Evolutionary conservation across 2,113 vertebrate species (phyloP), one percentile per base, ranked within the genome.

Genomic region (Rana temporaria): DNA sequence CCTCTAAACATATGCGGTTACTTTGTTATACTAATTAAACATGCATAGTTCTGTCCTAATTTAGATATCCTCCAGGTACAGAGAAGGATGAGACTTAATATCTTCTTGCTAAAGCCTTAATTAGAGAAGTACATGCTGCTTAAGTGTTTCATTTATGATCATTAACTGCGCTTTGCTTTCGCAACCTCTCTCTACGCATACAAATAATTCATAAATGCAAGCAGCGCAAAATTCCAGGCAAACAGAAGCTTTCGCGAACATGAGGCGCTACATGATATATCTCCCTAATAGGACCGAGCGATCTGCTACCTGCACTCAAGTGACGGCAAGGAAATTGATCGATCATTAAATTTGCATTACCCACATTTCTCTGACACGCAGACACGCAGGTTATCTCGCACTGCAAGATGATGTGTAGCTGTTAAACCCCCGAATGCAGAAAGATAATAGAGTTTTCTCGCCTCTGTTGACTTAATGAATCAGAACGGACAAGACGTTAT

Each of bases 261-360:
- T 19, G 71, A 56, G 71, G 52, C 71, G 5, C 55, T 74, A 52
- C 30, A 38, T 75, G 19, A 75, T 62, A 75, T 26, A 38, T 75
- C 3, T 55, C 52, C 16, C 32, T 60, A 62, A 60, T 20, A 75
- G 72, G 32, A 34, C 56, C 9, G 20, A 4, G n/a, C 38, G 72
- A 75, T n/a, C 55, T 16, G 72, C 72, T 62, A 38, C 30, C 30
- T 75, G 56, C 56, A 42, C 30, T 22, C 5, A 8, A 26, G 57
- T 75, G 72, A 30, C 56, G 22, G 56, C 32, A 22, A 62, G 30
- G 56, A 75, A 60, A 75, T 34, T 60, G 72, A 75, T 38, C 30
- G 55, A 38, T 75, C 57, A 75, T 75, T 75, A 75, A 75, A 75
- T 60, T 42, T 75, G 56, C 72, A 75, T 74, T 74, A 60, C 22